Conservation (phyloP, 2,888 invertebrate species). For the Hyposoter didymator region DNA sequence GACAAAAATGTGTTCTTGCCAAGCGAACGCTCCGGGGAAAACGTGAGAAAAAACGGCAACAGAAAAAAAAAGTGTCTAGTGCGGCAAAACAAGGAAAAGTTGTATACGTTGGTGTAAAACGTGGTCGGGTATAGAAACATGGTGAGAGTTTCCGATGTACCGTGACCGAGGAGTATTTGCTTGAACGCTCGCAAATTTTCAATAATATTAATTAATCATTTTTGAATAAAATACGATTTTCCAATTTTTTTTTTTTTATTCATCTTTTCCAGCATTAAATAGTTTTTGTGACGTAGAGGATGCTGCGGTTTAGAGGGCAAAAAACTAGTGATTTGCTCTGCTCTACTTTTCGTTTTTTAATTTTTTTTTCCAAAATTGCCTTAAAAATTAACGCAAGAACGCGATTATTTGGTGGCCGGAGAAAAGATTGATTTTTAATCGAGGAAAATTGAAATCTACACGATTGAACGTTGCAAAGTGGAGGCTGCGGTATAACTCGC, state of each 20-base stretch:
- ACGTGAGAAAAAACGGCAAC: conserved; percentile 12
- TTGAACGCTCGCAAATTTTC: background rate
- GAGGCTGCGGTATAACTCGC: conserved; percentile 18
- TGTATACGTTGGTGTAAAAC: background rate
- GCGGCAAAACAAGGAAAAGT: background rate
- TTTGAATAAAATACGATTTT: background rate
- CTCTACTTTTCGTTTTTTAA: too few relatives aligned
- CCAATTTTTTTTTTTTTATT: too few relatives aligned
- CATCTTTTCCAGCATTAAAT: too few relatives aligned
- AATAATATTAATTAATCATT: background rate
- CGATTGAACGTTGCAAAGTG: conserved; percentile 30
- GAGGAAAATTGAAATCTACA: conserved; percentile 1
- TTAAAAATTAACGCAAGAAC: background rate
- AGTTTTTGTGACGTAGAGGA: too few relatives aligned
- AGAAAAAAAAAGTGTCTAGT: background rate
- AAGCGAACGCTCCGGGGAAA: background rate
- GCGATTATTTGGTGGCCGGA: background rate
- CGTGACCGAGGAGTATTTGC: background rate
- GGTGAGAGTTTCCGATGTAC: background rate
- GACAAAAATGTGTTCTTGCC: conserved; percentile 46
- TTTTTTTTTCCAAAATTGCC: background rate
- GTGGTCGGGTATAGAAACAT: background rate
- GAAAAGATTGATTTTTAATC: background rate
- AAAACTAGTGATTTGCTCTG: too few relatives aligned
- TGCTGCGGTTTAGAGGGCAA: too few relatives aligned